A percentile compares a stretch with the other conserved stretches of the same genome.
Conservation (phyloP, 1,140 invertebrate genomes). For the Platyscapa corneri region DNA sequence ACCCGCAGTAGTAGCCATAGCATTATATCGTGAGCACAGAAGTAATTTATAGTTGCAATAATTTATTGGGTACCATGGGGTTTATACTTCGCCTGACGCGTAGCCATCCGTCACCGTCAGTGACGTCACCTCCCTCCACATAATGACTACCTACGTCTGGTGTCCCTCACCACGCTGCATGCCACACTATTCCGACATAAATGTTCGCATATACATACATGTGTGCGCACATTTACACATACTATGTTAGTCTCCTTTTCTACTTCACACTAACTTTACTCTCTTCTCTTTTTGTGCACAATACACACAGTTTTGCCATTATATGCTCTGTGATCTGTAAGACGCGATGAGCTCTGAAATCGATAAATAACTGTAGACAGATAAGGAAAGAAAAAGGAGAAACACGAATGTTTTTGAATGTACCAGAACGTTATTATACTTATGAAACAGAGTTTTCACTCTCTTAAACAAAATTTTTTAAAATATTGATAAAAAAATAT, state of each 20-base stretch:
- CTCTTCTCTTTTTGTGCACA: too few species aligned
- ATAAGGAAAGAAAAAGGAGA: constrained; percentile 5
- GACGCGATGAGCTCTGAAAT: too few species aligned
- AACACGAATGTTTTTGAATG: neutral
- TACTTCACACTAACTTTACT: neutral
- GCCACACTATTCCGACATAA: constrained; percentile 39
- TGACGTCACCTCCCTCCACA: constrained; percentile 74
- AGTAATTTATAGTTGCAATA: constrained; percentile 76
- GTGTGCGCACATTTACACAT: neutral
- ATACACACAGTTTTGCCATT: too few species aligned
- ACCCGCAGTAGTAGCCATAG: constrained; percentile 69
- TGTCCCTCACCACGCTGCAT: constrained; percentile 37
- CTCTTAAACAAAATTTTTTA: too few species aligned
- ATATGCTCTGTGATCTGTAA: too few species aligned
- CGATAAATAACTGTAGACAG: constrained; percentile 51
- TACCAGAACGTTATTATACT: neutral
- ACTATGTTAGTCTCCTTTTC: neutral
- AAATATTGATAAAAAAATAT: too few species aligned
- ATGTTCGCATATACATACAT: neutral
- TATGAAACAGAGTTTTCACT: neutral
- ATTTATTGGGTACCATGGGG: constrained; percentile 76
- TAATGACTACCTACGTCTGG: constrained; percentile 71
- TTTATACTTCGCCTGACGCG: constrained; percentile 75
- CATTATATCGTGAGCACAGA: constrained; percentile 75
- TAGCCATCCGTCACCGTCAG: constrained; percentile 75